These are phyloP conservation scores for Amphipoea oculea DNA, from an alignment of 2,888 invertebrate genomes.

Conservation along the genomic window DNA sequence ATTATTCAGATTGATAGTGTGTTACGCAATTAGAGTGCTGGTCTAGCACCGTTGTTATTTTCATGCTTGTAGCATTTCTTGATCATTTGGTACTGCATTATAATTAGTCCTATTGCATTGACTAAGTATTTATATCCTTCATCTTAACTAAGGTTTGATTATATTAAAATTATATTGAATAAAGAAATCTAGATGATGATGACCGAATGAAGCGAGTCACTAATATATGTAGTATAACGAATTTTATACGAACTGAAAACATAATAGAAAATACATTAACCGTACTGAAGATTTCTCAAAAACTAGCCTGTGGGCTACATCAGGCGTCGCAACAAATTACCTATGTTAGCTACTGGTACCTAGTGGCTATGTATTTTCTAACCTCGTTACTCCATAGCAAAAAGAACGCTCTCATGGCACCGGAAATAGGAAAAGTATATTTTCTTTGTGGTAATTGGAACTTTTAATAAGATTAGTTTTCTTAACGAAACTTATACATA, in stretches of 20 bases:
- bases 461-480: conserved; percentile 7
- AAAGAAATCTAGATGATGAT: background rate
- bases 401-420: conserved; percentile 8
- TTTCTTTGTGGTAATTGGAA: background rate
- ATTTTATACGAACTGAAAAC: background rate
- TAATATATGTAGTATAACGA: background rate
- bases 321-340: conserved; percentile 22
- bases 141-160: background rate
- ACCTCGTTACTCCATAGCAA: conserved; percentile 17
- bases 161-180: background rate
- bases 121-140: no score
- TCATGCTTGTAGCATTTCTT: background rate
- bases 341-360: background rate
- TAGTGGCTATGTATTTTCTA: conserved; percentile 14
- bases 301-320: background rate
- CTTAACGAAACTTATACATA: background rate
- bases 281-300: background rate
- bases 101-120: no score
- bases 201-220: no score
- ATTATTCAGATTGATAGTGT: no score
- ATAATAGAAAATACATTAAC: background rate
- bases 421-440: background rate
- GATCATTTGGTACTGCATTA: background rate
- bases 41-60: background rate
- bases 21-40: no score